Evolutionary conservation across 2,888 invertebrate genomes (phyloP), one percentile per base, ranked within the genome.

Genomic region (Dyspetes luteomarginatus): DNA sequence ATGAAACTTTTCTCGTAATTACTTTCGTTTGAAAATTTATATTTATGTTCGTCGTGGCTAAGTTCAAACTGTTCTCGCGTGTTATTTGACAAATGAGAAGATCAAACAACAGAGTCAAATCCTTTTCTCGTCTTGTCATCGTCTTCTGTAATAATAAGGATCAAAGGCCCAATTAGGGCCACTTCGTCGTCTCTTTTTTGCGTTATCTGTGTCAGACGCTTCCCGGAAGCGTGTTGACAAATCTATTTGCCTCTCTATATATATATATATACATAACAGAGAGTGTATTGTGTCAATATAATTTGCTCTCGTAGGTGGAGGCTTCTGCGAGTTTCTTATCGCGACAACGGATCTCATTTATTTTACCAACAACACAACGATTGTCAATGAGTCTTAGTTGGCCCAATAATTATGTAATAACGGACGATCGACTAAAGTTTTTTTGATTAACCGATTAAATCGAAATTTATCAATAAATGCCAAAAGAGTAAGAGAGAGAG

Each of bases 61-160:
- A 36, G 36, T 36, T 36, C 36, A 36, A 36, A 19, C 22, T 1
- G 7, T 15, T 19, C n/a, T n/a, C n/a, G n/a, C n/a, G 50, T 4
- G 4, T 50, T 50, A n/a, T 28, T 64, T 45, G 58, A 71, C 15
- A 36, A 22, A 19, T 45, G 48, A n/a, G n/a, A n/a, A n/a, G n/a
- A n/a, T n/a, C 41, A 28, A 71, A 71, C 12, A 3, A 28, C 30
- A 28, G 58, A 50, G 48, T 12, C 12, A 12, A 48, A 50, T 48
- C 48, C 24, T 30, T 30, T 22, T 48, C n/a, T n/a, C n/a, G n/a
- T n/a, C n/a, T n/a, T n/a, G n/a, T n/a, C n/a, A n/a, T n/a, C 71
- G 30, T 17, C 30, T 72, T 72, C 36, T 41, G 50, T 19, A 72
- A 72, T 62, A 62, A 72, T 58, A 62, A 72, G 60, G 72, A 72